These are phyloP conservation scores for Luffia ferchaultella DNA, from an alignment of 2,888 invertebrate species.

Conservation along the genomic window DNA sequence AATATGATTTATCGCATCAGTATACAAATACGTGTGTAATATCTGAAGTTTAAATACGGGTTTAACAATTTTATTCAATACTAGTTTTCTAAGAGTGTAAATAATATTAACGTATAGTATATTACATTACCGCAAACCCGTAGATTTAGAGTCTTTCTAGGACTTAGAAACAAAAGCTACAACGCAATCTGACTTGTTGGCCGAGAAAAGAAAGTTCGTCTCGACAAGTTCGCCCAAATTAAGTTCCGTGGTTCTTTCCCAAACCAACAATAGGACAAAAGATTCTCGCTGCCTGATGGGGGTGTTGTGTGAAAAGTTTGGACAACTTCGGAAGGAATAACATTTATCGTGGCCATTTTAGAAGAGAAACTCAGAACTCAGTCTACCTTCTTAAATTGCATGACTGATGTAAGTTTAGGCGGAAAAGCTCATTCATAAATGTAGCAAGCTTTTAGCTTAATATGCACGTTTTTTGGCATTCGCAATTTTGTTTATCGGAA, in stretches of 20 bases:
- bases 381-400: background rate
- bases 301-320: constrained; percentile 25
- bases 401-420: background rate
- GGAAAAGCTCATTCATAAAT: background rate
- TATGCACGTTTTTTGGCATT: no score
- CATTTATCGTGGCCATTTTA: background rate
- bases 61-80: no score
- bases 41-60: no score
- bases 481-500: no score
- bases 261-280: constrained; percentile 32
- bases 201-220: constrained; percentile 22
- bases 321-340: background rate
- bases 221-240: constrained; percentile 19
- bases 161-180: constrained; percentile 14
- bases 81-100: no score
- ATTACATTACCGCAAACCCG: no score
- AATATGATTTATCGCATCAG: no score
- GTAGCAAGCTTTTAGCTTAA: no score
- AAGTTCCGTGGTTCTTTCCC: background rate
- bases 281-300: constrained; percentile 26
- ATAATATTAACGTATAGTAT: no score
- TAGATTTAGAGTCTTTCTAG: constrained; percentile 7
- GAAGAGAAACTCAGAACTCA: background rate
- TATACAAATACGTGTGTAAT: no score
- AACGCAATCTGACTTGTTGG: constrained; percentile 20